phyloP scores from a whole-genome alignment of 2,888 invertebrate genomes.

The Dione vanillae region DNA sequence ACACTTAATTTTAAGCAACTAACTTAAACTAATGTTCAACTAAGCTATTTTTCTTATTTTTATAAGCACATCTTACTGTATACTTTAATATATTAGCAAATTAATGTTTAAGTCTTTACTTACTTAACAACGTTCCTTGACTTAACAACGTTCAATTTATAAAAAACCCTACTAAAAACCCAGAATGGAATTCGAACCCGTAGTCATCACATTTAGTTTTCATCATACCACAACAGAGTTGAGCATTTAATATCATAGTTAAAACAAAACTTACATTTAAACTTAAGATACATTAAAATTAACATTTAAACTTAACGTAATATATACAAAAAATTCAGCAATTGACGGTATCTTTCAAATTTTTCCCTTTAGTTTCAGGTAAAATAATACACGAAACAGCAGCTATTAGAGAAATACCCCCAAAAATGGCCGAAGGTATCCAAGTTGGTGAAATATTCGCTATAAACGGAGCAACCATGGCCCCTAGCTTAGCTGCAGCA shows the following conservation, averaged over 20 bases:
- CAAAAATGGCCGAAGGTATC: slow-evolving; percentile 61
- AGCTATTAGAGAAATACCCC: slow-evolving; percentile 57
- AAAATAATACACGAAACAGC: slow-evolving; percentile 56
- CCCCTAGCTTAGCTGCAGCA: slow-evolving; percentile 60
- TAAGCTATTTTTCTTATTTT: too few relatives aligned
- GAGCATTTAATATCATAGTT: not conserved
- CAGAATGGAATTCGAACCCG: not conserved
- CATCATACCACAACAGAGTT: not conserved
- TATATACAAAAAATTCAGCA: slow-evolving; percentile 18
- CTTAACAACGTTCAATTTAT: too few relatives aligned
- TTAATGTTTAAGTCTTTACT: too few relatives aligned
- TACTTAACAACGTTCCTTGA: too few relatives aligned
- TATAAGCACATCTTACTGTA: too few relatives aligned
- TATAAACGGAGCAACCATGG: slow-evolving; percentile 63
- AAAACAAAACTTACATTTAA: not conserved
- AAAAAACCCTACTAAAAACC: too few relatives aligned
- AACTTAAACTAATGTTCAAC: too few relatives aligned
- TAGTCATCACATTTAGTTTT: not conserved
- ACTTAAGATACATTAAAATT: too few relatives aligned
- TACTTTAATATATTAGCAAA: too few relatives aligned
- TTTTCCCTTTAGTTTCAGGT: slow-evolving; percentile 65
- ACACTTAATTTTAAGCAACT: not conserved
- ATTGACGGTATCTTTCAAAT: slow-evolving; percentile 60
- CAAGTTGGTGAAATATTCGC: slow-evolving; percentile 58
- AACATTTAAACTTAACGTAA: too few relatives aligned